Evolutionary conservation across 2,113 vertebrate genomes (phyloP).

Genomic region (Glaucomys volans): DNA sequence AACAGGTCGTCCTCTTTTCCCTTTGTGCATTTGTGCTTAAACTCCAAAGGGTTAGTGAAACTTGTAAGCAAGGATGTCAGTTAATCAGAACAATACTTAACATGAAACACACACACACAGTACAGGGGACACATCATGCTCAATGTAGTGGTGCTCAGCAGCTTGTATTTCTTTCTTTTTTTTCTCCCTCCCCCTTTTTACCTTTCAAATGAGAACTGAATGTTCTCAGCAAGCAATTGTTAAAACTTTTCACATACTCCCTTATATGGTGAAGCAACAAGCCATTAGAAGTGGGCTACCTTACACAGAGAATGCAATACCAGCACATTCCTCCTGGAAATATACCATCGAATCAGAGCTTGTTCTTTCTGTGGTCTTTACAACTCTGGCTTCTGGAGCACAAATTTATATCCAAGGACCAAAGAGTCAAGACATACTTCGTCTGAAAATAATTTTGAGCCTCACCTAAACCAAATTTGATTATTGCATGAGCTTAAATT

Average conservation of each 20-base stretch:
- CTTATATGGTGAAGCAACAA: conserved; percentile 88
- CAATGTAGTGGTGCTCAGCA: conserved; percentile 87
- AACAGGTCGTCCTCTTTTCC: conserved; percentile 86
- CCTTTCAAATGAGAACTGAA: conserved; percentile 79
- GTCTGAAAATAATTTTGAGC: conserved; percentile 55
- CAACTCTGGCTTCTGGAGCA: conserved; percentile 37
- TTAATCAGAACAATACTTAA: conserved; percentile 92
- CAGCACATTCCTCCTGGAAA: conserved; percentile 51
- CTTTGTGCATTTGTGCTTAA: conserved; percentile 87
- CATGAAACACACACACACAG: conserved; percentile 87
- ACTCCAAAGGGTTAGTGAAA: conserved; percentile 95
- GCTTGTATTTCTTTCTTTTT: conserved; percentile 67
- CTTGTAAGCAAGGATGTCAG: conserved; percentile 98
- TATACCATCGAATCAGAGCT: conserved; percentile 43
- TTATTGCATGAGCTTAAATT: neutral
- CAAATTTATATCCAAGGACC: conserved; percentile 41
- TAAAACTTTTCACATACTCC: conserved; percentile 85
- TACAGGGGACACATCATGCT: conserved; percentile 93
- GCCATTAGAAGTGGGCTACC: conserved; percentile 56
- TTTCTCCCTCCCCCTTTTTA: neutral
- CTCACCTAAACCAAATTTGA: conserved; percentile 53
- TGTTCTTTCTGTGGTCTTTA: conserved; percentile 27
- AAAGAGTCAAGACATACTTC: conserved; percentile 60
- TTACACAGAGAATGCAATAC: conserved; percentile 24
- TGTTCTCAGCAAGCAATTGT: conserved; percentile 88